Evolutionary conservation across 2,888 invertebrate species (phyloP), one percentile per base, ranked within the genome.

Genomic region (Tenthredo distinguenda): DNA sequence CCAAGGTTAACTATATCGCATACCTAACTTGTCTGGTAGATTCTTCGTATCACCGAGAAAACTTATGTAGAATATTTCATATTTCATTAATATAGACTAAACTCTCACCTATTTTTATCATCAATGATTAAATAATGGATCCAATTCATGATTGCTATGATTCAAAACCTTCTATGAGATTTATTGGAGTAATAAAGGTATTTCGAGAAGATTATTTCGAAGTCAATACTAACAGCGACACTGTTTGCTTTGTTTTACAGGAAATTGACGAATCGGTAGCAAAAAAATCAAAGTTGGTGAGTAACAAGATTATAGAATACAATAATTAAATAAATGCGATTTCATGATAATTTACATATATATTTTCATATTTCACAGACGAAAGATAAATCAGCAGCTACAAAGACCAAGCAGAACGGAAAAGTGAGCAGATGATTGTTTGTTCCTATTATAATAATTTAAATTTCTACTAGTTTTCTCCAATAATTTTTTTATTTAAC

Each of bases 111-210:
- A n/a, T 40, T 43, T 15, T 74, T 12, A 26, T 74, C 21, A 43
- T 74, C 68, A 83, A 83, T 83, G 83, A 83, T 83, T 68, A 47
- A n/a, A 83, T 68, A 43, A 47, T 83, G 83, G 83, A 83, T 83
- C 83, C 83, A 83, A 83, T 83, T 83, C 71, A 83, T 83, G 83
- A 83, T 83, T 31, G 83, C 68, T 47, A 71, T 83, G 83, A 83
- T 83, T 83, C 65, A 47, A 68, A 43, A 68, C 26, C 31, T 50
- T 34, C n/a, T 68, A 83, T 83, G 83, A 83, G 68, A 83, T 71
- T n/a, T 15, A 21, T 12, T 68, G 34, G 2, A 15, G 31, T 37
- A 1, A n/a, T 4, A 26, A 43, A 6, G 18, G 18, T 31, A 34
- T 31, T 34, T 18, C 0, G 26, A 40, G n/a, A 37, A 74, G 2